phyloP scores from a whole-genome alignment of 2,113 vertebrate species.

The Rhinolophus ferrumequinum region DNA sequence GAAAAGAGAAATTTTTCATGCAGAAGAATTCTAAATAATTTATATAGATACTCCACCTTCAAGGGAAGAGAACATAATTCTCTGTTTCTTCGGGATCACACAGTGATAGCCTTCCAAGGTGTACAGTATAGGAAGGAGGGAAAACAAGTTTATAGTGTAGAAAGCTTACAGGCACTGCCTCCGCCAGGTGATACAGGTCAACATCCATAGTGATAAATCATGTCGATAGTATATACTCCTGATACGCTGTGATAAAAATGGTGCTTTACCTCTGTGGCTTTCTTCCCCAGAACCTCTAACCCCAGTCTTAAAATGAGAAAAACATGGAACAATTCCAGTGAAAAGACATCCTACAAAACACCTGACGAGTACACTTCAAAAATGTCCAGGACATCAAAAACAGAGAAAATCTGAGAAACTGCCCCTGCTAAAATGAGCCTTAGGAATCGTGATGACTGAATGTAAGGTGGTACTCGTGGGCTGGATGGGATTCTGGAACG shows the following conservation, averaged over 20 bases:
- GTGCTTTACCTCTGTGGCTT: not conserved
- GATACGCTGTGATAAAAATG: conserved; percentile 1
- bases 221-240: not conserved
- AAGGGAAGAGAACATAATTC: not conserved
- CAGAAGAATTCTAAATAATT: not conserved
- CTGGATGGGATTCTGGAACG: not conserved
- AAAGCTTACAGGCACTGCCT: not conserved
- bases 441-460: not conserved
- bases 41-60: not conserved
- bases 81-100: not conserved
- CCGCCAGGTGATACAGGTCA: not conserved
- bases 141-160: not conserved
- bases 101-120: not conserved
- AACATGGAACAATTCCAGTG: not conserved
- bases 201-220: not conserved
- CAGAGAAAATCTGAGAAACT: not conserved
- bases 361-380: not conserved
- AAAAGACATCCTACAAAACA: not conserved
- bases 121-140: not conserved
- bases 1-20: not conserved
- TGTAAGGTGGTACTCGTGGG: not conserved
- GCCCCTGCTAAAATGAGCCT: not conserved
- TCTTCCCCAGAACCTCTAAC: not conserved
- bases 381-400: conserved; percentile 14
- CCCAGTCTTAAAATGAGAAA: not conserved